Conservation (phyloP, 2,888 invertebrate genomes). For the Epirrhoe tristata region DNA sequence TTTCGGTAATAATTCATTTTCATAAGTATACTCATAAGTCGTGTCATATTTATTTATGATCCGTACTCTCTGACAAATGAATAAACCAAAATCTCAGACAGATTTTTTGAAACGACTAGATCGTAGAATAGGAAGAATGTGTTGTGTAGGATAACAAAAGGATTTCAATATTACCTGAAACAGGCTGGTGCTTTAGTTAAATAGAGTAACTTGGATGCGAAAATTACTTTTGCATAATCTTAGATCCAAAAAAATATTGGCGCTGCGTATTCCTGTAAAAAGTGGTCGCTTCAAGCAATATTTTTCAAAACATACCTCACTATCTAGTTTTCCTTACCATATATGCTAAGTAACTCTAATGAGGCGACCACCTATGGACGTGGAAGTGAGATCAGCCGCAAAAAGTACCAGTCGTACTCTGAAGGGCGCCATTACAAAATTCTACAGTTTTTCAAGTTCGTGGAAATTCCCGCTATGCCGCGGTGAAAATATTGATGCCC, state of each 20-base stretch:
- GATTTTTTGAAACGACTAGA: too few species aligned
- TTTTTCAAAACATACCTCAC: slow-evolving; percentile 28
- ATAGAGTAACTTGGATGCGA: too few species aligned
- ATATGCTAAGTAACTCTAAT: slow-evolving; percentile 57
- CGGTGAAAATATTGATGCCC: slow-evolving; percentile 39
- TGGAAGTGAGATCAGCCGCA: slow-evolving; percentile 61
- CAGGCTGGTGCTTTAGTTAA: too few species aligned
- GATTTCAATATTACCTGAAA: too few species aligned
- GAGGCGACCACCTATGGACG: slow-evolving; percentile 60
- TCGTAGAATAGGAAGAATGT: too few species aligned
- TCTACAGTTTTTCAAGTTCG: slow-evolving; percentile 69
- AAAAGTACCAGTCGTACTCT: slow-evolving; percentile 67
- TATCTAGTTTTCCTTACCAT: slow-evolving; percentile 47
- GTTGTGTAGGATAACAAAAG: too few species aligned
- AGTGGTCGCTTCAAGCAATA: slow-evolving; percentile 17
- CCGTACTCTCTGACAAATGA: too few species aligned
- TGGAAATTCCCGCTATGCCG: slow-evolving; percentile 53
- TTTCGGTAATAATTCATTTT: slow-evolving; percentile 10
- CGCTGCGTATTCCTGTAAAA: neutral
- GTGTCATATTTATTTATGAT: neutral
- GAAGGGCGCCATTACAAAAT: slow-evolving; percentile 77
- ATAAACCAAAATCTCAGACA: too few species aligned
- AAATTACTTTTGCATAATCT: too few species aligned
- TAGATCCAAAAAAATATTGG: neutral
- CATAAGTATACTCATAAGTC: too few species aligned